phyloP scores from a whole-genome alignment of 2,113 vertebrate genomes.

The Oxyruncus cristatus region DNA sequence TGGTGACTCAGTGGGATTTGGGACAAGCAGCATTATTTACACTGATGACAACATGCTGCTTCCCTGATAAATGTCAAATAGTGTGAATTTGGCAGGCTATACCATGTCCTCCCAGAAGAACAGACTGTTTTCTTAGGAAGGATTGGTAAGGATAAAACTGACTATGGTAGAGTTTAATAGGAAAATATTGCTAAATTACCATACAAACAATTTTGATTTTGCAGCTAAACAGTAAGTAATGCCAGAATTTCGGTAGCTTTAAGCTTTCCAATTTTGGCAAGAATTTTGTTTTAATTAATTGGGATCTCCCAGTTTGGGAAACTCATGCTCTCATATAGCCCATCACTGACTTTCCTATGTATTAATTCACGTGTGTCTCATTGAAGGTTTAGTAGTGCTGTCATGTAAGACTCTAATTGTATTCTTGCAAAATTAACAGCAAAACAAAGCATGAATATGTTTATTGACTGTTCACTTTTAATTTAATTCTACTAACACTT shows the following conservation, averaged over 20 bases:
- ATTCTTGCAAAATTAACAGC: background rate
- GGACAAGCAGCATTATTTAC: conserved; percentile 70
- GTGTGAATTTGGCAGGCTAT: conserved; percentile 70
- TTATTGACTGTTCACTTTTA: background rate
- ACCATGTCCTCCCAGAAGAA: conserved; percentile 69
- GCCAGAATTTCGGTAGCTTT: conserved; percentile 6
- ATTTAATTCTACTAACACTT: background rate
- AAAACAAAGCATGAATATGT: background rate
- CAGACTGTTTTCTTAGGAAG: conserved; percentile 68
- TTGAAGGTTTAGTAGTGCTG: background rate
- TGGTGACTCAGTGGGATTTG: conserved; percentile 54
- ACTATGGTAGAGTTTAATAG: conserved; percentile 16
- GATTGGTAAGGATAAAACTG: conserved; percentile 60
- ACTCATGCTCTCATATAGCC: background rate
- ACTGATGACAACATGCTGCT: conserved; percentile 73
- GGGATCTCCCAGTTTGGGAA: background rate
- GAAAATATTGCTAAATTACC: conserved; percentile 54
- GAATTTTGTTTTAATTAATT: background rate
- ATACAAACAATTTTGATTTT: conserved; percentile 15
- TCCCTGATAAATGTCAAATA: conserved; percentile 74
- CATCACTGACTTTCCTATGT: background rate
- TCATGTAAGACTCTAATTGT: background rate
- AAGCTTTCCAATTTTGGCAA: background rate
- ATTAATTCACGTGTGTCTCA: background rate
- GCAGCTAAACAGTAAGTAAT: conserved; percentile 14